Base-by-base conservation (phyloP, 2,888 invertebrate species). In the Opisthograptis luteolata region DNA sequence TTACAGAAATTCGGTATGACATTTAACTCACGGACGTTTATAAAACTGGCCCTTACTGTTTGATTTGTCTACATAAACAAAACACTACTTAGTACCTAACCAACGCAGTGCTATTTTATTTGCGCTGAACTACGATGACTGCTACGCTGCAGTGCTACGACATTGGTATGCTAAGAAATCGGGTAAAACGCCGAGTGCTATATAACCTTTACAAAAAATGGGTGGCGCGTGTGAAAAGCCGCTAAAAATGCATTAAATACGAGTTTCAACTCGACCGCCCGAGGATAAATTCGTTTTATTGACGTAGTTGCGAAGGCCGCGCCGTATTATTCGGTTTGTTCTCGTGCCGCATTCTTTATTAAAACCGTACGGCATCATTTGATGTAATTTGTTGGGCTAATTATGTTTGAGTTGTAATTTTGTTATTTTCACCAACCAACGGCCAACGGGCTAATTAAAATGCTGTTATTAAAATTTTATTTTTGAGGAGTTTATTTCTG, bases 231-330 rank as follows among this genome's bases (percentile, higher is more conserved):
- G 55, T 46, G 45, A 54, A 55, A 46, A 25, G 56, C 49, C 53
- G 63, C 58, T 63, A 63, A 70, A 68, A 67, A 66, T 70, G 68
- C 66, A 70, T 68, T 62, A 63, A 56, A 58, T 58, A 51, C 51
- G 46, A 47, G 56, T 60, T 62, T 63, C 53, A 61, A 57, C 55
- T 52, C 47, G 39, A 44, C 47, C 47, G 53, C 13, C 42, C 36
- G 40, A 44, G 58, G 52, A 64, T 67, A 61, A 66, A 62, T 66
- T 49, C 46, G 62, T 67, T 65, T 61, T 56, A 61, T 49, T 48
- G 51, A 46, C 46, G 60, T 46, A 45, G 43, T 50, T 45, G 45
- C 22, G 48, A 60, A 58, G 55, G 55, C 45, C 54, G 50, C 42
- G 15, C 30, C 7, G 31, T 46, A 36, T 52, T 37, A 50, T 45